These are phyloP conservation scores for Sminthurides bifidus DNA, from an alignment of 1,140 invertebrate species.

Conservation along the genomic window DNA sequence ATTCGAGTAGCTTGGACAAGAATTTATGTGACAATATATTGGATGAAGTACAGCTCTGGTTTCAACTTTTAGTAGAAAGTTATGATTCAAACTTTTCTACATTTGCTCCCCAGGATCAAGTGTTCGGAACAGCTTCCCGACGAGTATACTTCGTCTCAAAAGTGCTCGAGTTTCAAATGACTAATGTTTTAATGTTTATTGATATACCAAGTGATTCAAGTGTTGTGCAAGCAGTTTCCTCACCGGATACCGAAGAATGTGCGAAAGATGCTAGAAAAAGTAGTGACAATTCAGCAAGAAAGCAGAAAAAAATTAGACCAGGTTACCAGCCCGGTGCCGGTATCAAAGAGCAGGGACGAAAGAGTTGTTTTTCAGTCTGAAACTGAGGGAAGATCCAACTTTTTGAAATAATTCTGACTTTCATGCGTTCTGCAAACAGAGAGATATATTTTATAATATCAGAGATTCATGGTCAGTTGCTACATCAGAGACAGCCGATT, in stretches of 20 bases:
- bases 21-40: constrained; percentile 22
- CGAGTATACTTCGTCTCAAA: constrained; percentile 21
- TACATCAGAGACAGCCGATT: too few relatives aligned
- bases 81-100: neutral
- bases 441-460: constrained; percentile 68
- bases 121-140: constrained; percentile 6
- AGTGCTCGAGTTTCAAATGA: constrained; percentile 16
- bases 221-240: constrained; percentile 16
- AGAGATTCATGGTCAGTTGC: constrained; percentile 47
- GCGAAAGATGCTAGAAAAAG: constrained; percentile 15
- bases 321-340: neutral
- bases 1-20: constrained; percentile 11
- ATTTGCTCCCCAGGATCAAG: neutral
- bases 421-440: constrained; percentile 64
- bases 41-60: constrained; percentile 16
- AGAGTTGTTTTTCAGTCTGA: constrained; percentile 54
- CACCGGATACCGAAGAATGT: constrained; percentile 19
- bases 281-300: constrained; percentile 4
- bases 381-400: constrained; percentile 70
- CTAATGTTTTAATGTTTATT: neutral
- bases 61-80: constrained; percentile 11
- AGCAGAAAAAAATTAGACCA: neutral
- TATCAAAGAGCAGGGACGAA: neutral
- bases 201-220: constrained; percentile 8
- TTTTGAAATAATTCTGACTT: constrained; percentile 60